Percentiles rank a stretch among this genome's conserved stretches.
These are phyloP conservation scores for Alviniconcha marisindica DNA, from an alignment of 1,140 invertebrate genomes.

Conservation along the genomic window DNA sequence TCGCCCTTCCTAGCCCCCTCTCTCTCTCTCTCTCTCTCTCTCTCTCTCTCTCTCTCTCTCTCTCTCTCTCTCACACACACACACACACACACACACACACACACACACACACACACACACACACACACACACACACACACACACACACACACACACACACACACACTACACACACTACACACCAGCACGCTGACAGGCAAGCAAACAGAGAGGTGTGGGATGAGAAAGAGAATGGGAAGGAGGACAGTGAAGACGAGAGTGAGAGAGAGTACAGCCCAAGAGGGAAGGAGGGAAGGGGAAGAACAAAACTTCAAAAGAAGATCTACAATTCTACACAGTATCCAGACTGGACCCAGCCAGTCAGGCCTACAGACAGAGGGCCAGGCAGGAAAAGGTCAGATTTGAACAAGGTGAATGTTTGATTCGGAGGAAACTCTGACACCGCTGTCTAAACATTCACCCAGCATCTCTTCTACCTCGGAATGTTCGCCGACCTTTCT, in stretches of 20 bases:
- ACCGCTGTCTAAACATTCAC: background rate
- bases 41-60: slow-evolving; percentile 7
- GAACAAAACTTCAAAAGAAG: too few relatives aligned
- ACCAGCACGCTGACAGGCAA: too few relatives aligned
- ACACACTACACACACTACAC: background rate
- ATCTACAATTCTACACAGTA: too few relatives aligned
- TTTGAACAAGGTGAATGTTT: background rate
- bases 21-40: slow-evolving; percentile 24
- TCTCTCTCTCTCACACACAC: background rate
- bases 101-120: too few relatives aligned
- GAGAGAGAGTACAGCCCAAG: too few relatives aligned
- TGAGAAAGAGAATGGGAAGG: too few relatives aligned
- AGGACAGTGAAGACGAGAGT: too few relatives aligned
- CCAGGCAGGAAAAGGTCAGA: background rate
- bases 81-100: background rate
- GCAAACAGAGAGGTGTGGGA: too few relatives aligned
- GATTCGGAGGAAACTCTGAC: background rate
- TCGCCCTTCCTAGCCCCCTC: too few relatives aligned
- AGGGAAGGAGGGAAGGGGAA: too few relatives aligned
- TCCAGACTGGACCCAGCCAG: too few relatives aligned
- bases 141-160: slow-evolving; percentile 9
- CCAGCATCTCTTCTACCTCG: background rate
- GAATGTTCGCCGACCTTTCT: background rate
- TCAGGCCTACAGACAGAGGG: too few relatives aligned
- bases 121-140: slow-evolving; percentile 7